Percentiles rank a stretch among this genome's conserved stretches.
phyloP scores from a whole-genome alignment of 2,888 invertebrate genomes.

The Apodemia zela region DNA sequence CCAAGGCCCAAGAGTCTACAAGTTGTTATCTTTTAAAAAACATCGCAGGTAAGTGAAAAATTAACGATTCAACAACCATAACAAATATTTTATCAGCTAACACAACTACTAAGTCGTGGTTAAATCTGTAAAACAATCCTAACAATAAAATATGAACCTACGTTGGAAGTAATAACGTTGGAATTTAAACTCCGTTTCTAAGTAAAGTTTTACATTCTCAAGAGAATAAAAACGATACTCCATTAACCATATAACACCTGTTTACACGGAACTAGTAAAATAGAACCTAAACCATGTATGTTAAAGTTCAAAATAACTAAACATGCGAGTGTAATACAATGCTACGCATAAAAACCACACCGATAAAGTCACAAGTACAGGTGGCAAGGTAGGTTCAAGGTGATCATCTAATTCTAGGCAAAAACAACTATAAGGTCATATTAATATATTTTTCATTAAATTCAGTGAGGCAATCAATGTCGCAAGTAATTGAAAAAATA shows the following conservation, averaged over 20 bases:
- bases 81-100: conserved; percentile 16
- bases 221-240: conserved; percentile 13
- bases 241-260: conserved; percentile 13
- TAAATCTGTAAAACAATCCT: background rate
- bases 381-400: conserved; percentile 19
- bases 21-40: background rate
- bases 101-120: background rate
- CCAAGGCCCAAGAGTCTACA: background rate
- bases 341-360: background rate
- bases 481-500: conserved; percentile 3
- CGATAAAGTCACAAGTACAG: conserved; percentile 17
- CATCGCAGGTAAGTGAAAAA: conserved; percentile 14
- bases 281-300: background rate
- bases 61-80: conserved; percentile 12
- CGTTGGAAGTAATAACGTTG: background rate
- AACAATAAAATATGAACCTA: background rate
- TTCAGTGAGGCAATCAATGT: conserved; percentile 2
- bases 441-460: background rate
- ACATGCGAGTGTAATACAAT: conserved; percentile 1
- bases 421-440: conserved; percentile 18
- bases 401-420: conserved; percentile 18
- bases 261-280: background rate
- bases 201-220: conserved; percentile 7
- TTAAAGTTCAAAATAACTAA: conserved; percentile 2
- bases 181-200: background rate